Evolutionary conservation across 2,888 invertebrate genomes (phyloP).

Genomic region (Amphipyra tragopoginis): DNA sequence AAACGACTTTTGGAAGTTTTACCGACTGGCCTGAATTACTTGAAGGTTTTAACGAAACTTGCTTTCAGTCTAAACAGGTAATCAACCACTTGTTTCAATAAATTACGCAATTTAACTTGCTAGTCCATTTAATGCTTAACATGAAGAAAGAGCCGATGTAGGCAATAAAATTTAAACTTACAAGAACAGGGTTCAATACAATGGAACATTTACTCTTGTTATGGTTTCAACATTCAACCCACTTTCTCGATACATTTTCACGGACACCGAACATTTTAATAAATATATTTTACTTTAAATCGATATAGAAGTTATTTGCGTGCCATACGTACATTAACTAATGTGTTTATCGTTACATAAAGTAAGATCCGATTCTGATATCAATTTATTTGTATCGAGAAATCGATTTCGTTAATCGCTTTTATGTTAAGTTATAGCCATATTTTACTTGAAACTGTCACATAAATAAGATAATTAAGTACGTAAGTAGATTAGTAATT

Average conservation of each 20-base stretch:
- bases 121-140: too few species aligned
- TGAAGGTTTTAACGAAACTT: too few species aligned
- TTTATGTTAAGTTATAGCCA: background rate
- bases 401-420: slow-evolving; percentile 16
- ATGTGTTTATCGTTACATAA: slow-evolving; percentile 33
- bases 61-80: too few species aligned
- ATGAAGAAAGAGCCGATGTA: too few species aligned
- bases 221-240: slow-evolving; percentile 45
- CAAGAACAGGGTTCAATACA: background rate
- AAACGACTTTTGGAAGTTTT: too few species aligned
- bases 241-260: slow-evolving; percentile 48
- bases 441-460: background rate
- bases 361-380: slow-evolving; percentile 40
- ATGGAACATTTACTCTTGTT: slow-evolving; percentile 24
- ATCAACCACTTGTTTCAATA: too few species aligned
- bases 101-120: too few species aligned
- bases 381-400: slow-evolving; percentile 28
- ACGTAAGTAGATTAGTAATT: too few species aligned
- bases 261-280: slow-evolving; percentile 42
- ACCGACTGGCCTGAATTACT: too few species aligned
- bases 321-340: slow-evolving; percentile 25
- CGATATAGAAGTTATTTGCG: slow-evolving; percentile 29
- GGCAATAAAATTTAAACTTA: too few species aligned
- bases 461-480: too few species aligned
- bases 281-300: slow-evolving; percentile 35